These are phyloP conservation scores for Amiota communis DNA, from an alignment of 2,888 invertebrate species.

Conservation along the genomic window DNA sequence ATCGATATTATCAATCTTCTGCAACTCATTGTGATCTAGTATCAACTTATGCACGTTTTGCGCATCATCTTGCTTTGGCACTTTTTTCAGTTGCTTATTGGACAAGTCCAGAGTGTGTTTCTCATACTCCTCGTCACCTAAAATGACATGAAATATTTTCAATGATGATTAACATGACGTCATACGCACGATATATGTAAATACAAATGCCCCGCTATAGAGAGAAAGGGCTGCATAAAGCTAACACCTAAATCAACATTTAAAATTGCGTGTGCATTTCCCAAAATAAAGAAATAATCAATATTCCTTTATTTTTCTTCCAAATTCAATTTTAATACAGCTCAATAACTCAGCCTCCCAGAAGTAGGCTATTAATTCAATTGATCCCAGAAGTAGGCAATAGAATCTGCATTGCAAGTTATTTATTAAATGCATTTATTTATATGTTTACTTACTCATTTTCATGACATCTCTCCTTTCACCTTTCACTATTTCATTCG, in stretches of 20 bases:
- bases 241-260: not conserved
- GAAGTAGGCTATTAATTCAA: not conserved
- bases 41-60: constrained; percentile 81
- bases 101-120: constrained; percentile 81
- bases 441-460: constrained; percentile 12
- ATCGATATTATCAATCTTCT: constrained; percentile 90
- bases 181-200: constrained; percentile 38
- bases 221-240: not conserved
- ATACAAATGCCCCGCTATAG: constrained; percentile 23
- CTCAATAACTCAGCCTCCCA: not conserved
- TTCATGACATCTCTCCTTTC: not conserved
- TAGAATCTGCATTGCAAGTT: not conserved
- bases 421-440: not conserved
- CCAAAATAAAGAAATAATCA: constrained; percentile 3
- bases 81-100: constrained; percentile 85
- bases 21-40: constrained; percentile 89
- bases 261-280: too few relatives aligned
- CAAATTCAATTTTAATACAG: not conserved
- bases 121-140: constrained; percentile 69
- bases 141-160: constrained; percentile 22
- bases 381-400: constrained; percentile 8
- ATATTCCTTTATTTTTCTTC: not conserved
- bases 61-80: constrained; percentile 81
- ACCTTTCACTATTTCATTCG: too few relatives aligned
- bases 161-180: constrained; percentile 44